Percentiles rank a stretch among this genome's conserved stretches.
phyloP scores from a whole-genome alignment of 2,888 invertebrate genomes.

The Phortica okadai region DNA sequence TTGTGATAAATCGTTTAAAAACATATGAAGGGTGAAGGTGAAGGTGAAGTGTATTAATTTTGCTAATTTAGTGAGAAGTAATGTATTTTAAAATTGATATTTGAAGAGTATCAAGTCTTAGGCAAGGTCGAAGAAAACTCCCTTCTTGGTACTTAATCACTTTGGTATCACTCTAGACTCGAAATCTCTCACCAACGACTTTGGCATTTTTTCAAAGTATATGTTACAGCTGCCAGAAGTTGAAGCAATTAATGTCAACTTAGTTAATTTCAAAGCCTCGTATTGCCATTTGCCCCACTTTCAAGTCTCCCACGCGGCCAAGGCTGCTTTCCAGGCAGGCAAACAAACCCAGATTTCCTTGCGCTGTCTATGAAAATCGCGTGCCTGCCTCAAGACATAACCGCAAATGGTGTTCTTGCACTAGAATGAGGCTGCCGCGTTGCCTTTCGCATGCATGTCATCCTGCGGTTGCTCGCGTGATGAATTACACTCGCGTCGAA shows the following conservation, averaged over 20 bases:
- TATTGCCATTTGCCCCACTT: background rate
- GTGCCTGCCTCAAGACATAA: constrained; percentile 26
- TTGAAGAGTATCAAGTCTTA: too few species aligned
- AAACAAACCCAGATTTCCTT: background rate
- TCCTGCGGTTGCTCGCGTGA: constrained; percentile 70
- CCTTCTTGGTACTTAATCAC: too few species aligned
- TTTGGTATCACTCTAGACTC: too few species aligned
- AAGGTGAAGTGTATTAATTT: too few species aligned
- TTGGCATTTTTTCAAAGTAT: constrained; percentile 8
- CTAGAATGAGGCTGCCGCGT: background rate
- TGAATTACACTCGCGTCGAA: constrained; percentile 70
- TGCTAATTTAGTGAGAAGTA: too few species aligned
- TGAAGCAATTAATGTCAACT: constrained; percentile 68
- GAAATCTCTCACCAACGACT: background rate
- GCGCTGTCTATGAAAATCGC: constrained; percentile 17
- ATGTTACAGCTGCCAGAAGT: constrained; percentile 46
- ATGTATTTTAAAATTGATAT: too few species aligned
- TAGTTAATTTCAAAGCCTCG: constrained; percentile 66
- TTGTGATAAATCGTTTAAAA: too few species aligned
- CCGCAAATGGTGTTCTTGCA: background rate
- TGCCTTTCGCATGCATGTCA: constrained; percentile 37
- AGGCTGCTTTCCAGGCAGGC: background rate
- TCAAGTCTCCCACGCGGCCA: background rate
- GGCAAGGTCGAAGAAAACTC: too few species aligned
- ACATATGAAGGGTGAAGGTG: too few species aligned